Evolutionary conservation across 64 coral and sea anemone genomes (phyloP).

Genomic region (Astreopora myriophthalma): DNA sequence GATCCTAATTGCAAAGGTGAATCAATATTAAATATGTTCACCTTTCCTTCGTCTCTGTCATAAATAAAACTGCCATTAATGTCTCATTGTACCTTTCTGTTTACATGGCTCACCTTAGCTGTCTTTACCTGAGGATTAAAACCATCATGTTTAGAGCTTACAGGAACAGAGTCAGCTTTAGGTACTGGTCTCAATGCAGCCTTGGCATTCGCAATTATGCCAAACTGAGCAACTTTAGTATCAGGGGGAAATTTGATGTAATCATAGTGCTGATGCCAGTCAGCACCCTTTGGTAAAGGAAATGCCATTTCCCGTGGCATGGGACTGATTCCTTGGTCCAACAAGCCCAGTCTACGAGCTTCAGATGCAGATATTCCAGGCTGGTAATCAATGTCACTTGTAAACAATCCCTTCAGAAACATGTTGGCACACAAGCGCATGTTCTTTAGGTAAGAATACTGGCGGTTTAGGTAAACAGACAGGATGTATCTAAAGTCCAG

Average conservation of each 20-base stretch:
- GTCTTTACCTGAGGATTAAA: background rate
- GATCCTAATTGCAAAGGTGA: too few relatives aligned
- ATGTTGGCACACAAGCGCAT: constrained; percentile 97
- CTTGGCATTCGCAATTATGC: constrained; percentile 81
- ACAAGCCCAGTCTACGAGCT: constrained; percentile 84
- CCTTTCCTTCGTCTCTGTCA: background rate
- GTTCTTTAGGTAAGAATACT: constrained; percentile 86
- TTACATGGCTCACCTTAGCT: background rate
- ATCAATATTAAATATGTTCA: too few relatives aligned
- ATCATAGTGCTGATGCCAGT: constrained; percentile 88
- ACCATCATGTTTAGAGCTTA: too few relatives aligned
- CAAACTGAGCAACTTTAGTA: constrained; percentile 74
- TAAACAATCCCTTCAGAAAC: constrained; percentile 96
- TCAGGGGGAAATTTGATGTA: constrained; percentile 92
- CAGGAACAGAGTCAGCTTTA: background rate
- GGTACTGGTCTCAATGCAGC: background rate
- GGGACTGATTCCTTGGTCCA: constrained; percentile 75
- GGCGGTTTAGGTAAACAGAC: constrained; percentile 90
- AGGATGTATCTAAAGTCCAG: constrained; percentile 90
- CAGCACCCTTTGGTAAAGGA: constrained; percentile 79
- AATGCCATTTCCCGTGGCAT: constrained; percentile 96
- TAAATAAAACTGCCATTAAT: background rate
- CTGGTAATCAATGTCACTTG: constrained; percentile 94
- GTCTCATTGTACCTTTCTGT: background rate
- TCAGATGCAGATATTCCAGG: constrained; percentile 89